phyloP scores from a whole-genome alignment of 2,797 vertebrate species.

The Distichodus sexfasciatus region DNA sequence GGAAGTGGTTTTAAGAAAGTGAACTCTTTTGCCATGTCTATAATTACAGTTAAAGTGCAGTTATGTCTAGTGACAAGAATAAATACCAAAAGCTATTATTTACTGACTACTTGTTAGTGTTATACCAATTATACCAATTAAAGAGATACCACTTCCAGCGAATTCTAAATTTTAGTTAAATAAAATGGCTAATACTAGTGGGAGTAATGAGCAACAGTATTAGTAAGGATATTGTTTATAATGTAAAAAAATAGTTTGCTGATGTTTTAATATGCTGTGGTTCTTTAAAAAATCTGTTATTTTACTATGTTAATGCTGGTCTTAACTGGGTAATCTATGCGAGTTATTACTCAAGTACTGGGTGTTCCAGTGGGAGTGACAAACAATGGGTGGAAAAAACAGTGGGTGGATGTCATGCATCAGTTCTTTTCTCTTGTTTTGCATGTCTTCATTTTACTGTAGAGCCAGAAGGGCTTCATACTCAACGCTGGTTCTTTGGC shows the following conservation, averaged over 20 bases:
- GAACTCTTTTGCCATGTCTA: no score
- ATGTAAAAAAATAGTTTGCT: no score
- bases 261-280: not conserved
- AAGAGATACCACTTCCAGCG: not conserved
- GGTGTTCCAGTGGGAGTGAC: conserved; percentile 24
- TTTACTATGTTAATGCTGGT: not conserved
- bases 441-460: not conserved
- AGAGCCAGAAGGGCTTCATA: not conserved
- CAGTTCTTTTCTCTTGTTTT: not conserved
- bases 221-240: no score
- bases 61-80: no score
- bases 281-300: not conserved
- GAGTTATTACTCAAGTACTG: not conserved
- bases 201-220: no score
- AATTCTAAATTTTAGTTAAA: not conserved
- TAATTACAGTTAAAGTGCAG: no score
- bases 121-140: no score
- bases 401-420: not conserved
- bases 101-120: no score
- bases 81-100: no score
- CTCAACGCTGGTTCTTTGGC: no score
- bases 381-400: conserved; percentile 42
- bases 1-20: conserved; percentile 6
- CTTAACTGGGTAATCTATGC: not conserved
- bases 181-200: conserved; percentile 1